Base-by-base conservation (phyloP, 2,797 vertebrate species). In the Selene dorsalis region DNA sequence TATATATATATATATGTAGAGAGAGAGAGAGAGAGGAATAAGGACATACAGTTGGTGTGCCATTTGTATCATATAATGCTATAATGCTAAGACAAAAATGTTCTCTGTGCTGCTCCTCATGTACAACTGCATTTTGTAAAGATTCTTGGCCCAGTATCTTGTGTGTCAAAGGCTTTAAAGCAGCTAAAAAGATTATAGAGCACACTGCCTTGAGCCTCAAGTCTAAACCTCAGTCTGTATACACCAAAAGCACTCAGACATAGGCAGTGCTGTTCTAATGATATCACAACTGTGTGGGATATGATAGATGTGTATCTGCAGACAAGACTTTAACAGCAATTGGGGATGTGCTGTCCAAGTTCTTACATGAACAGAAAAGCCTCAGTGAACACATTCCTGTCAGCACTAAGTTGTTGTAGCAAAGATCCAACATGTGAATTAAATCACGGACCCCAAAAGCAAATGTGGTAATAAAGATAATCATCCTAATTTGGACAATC, bases 181-280 rank as follows among this genome's bases (percentile, higher is more conserved):
- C 77, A 78, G 88, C 85, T 89, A 84, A 91, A 87, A 79, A 82
- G 90, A 92, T 91, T 90, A 90, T 58, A 72, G 78, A 80, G 80
- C 85, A 85, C 12, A 77, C 60, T 41, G 88, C 59, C 77, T 87
- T 76, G 77, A 88, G 85, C 79, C 57, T 84, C 28, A n/a, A 65
- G 84, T 83, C 78, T 87, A 84, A 88, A 89, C 62, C 81, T 77
- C 71, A 75, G 68, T 84, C 84, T 87, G 80, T 53, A 82, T 79
- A 75, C 69, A 58, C 38, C 67, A 56, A 80, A 82, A 73, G 68
- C 69, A 61, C 77, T 61, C 79, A 84, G 61, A 87, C 76, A 84
- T 86, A 86, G 75, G 75, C 43, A 18, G 55, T 55, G 64, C 61
- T 11, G 18, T 48, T 82, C 73, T 84, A 87, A 88, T 85, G 76